These are phyloP conservation scores for Takifugu rubripes DNA, from an alignment of 2,797 vertebrate species.

Conservation along the genomic window DNA sequence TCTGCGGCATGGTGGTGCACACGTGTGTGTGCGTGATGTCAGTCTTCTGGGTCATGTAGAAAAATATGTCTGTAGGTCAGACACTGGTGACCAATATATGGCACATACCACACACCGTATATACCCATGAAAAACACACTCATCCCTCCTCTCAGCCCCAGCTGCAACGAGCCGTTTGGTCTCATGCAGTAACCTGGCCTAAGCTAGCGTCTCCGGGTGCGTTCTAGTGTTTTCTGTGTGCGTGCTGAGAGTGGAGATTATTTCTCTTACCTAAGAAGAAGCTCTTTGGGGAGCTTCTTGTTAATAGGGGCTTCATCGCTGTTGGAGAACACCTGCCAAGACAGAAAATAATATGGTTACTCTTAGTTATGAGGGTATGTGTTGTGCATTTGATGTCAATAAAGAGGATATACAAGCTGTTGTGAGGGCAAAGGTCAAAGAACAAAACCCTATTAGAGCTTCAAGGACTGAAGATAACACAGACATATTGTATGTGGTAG, in stretches of 20 bases:
- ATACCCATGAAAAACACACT: not conserved
- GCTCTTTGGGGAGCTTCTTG: slow-evolving; percentile 97
- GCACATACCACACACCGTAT: slow-evolving; percentile 2
- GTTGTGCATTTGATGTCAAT: slow-evolving; percentile 1
- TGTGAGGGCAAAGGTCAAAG: slow-evolving; percentile 9
- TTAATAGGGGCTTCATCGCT: slow-evolving; percentile 95
- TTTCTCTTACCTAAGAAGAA: slow-evolving; percentile 87
- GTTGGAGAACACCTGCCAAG: slow-evolving; percentile 89
- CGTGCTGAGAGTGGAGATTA: not conserved
- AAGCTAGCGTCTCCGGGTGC: slow-evolving; percentile 23
- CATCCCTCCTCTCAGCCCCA: not conserved
- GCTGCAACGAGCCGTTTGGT: slow-evolving; percentile 31
- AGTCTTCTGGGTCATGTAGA: slow-evolving; percentile 41
- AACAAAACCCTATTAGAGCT: slow-evolving; percentile 4
- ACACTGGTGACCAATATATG: not conserved
- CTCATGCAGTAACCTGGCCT: slow-evolving; percentile 47
- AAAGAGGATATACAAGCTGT: not conserved
- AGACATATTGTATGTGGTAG: no score
- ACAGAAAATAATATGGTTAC: slow-evolving; percentile 39
- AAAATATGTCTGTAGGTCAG: slow-evolving; percentile 58
- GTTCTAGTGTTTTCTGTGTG: slow-evolving; percentile 11
- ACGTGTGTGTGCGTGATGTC: slow-evolving; percentile 9
- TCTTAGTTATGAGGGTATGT: not conserved
- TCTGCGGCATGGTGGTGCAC: slow-evolving; percentile 15
- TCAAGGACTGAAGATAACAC: no score